Percentiles rank a stretch among this genome's conserved stretches.
phyloP scores from a whole-genome alignment of 1,140 invertebrate genomes.

The Ladona fulva region DNA sequence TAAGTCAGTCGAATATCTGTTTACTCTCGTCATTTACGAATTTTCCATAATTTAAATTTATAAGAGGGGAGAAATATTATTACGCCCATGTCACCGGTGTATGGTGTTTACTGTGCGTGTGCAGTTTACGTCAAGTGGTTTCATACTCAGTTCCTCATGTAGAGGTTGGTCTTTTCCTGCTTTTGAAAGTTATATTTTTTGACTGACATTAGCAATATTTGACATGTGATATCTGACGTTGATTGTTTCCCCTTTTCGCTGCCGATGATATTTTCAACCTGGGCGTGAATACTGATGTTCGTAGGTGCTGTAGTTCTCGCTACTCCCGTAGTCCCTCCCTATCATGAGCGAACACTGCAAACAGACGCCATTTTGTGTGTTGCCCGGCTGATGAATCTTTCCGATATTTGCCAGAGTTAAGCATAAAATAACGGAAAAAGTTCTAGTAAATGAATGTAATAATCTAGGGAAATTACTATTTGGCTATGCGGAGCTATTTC shows the following conservation, averaged over 20 bases:
- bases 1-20: background rate
- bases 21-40: background rate
- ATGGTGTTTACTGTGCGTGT: conserved; percentile 24
- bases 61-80: conserved; percentile 13
- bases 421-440: background rate
- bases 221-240: background rate
- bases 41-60: background rate
- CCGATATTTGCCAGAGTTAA: conserved; percentile 1
- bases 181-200: background rate
- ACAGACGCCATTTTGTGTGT: conserved; percentile 23
- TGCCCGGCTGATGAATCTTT: conserved; percentile 20
- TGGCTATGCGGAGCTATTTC: background rate
- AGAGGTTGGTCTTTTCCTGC: conserved; percentile 17
- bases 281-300: conserved; percentile 7
- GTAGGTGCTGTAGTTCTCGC: background rate
- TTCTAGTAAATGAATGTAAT: background rate
- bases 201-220: background rate
- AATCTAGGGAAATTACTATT: background rate
- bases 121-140: conserved; percentile 22
- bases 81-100: conserved; percentile 22
- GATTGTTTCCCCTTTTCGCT: background rate
- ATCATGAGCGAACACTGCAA: conserved; percentile 8
- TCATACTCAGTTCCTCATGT: conserved; percentile 18
- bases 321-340: conserved; percentile 7
- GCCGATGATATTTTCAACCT: background rate